Conservation (phyloP, 2,888 invertebrate genomes). For the Noctuana brunneofusca region DNA sequence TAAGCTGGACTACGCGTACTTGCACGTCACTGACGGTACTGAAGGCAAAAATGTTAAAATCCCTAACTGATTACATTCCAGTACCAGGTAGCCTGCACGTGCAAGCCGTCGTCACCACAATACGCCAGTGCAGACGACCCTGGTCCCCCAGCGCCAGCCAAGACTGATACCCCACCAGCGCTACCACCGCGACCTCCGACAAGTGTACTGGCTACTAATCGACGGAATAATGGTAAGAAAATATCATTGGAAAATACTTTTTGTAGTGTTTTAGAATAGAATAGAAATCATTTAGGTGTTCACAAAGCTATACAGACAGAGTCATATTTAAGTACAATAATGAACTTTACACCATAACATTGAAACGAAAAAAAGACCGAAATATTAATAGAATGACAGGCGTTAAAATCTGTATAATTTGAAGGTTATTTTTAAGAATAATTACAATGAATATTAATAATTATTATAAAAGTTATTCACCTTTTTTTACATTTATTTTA, state of each 20-base stretch:
- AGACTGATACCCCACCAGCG: conserved; percentile 78
- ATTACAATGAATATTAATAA: too few relatives aligned
- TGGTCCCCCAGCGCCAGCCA: conserved; percentile 71
- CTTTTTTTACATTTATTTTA: neutral
- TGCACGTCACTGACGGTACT: too few relatives aligned
- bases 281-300: too few relatives aligned
- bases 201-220: conserved; percentile 62
- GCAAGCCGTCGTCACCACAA: conserved; percentile 72
- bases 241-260: neutral
- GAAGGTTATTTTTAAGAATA: neutral
- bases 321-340: too few relatives aligned
- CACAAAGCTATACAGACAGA: too few relatives aligned
- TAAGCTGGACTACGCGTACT: too few relatives aligned
- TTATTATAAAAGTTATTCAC: neutral
- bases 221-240: conserved; percentile 65
- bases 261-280: neutral
- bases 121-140: conserved; percentile 76
- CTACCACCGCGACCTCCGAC: conserved; percentile 78
- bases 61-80: conserved; percentile 45
- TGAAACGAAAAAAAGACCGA: too few relatives aligned
- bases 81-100: conserved; percentile 80
- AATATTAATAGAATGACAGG: neutral
- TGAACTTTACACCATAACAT: too few relatives aligned
- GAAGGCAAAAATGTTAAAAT: too few relatives aligned
- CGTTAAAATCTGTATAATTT: too few relatives aligned